Evolutionary conservation across 2,797 vertebrate genomes (phyloP), one percentile per base, ranked within the genome.

Genomic region (Phalanger gymnotis): DNA sequence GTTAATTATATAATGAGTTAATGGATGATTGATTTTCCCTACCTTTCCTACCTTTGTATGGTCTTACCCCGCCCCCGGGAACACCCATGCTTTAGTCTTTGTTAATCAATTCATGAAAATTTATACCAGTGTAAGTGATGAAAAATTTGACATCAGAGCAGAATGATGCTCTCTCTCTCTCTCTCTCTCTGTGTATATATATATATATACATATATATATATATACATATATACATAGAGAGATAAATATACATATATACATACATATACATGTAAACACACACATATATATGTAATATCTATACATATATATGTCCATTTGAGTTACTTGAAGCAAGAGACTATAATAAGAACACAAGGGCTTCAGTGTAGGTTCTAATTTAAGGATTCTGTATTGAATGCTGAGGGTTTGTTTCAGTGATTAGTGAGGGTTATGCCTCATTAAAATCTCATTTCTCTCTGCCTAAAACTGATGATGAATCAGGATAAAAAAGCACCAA

Each of bases 351-450:
- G 90, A 96, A 34, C 61, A 89, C 31, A 94, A 92, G 95, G 51
- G 94, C 13, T 96, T 94, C 91, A 93, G 92, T 90, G 92, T 91
- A 13, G 5, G 5, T 93, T 96, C 92, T 93, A 90, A 97, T 96
- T 97, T 94, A 94, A 96, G 57, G 54, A 93, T 91, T 95, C 58
- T 55, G 27, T 94, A 40, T n/a, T 27, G 54, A 61, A 53, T 11
- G 5, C 47, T 54, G 0, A 57, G 94, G 94, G 96, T 96, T 95
- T 96, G 94, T 95, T 92, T 90, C 52, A 53, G 90, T 56, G 53
- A 96, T 97, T 96, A 95, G 61, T 96, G 89, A 97, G 56, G 12
- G 90, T 90, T 90, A 91, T 89, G 90, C 73, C 91, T 97, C 96
- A 90, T 96, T 97, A 95, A 92, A 92, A 56, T 54, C 90, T 90